Evolutionary conservation across 2,113 vertebrate genomes (phyloP).

Genomic region (Pomatorhinus ruficollis): DNA sequence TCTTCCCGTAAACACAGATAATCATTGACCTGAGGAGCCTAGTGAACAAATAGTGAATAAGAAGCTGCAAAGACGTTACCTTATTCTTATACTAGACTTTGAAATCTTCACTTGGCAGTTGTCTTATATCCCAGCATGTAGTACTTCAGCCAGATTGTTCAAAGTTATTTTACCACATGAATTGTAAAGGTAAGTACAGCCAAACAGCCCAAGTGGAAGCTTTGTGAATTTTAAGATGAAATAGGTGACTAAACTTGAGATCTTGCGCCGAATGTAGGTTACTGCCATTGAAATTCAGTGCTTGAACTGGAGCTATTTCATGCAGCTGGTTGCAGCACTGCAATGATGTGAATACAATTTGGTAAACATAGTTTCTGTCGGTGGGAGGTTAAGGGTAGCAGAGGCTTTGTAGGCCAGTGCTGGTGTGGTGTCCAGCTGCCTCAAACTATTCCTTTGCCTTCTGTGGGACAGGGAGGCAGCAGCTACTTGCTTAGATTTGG

Average conservation of each 20-base stretch:
- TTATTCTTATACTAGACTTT: not conserved
- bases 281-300: not conserved
- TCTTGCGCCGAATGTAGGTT: not conserved
- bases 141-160: not conserved
- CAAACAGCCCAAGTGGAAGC: not conserved
- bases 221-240: not conserved
- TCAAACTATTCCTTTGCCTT: not conserved
- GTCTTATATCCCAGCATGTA: not conserved
- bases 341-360: rapidly evolving
- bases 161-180: not conserved
- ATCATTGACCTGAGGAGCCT: not conserved
- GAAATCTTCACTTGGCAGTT: not conserved
- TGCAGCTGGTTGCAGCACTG: not conserved
- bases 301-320: not conserved
- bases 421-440: not conserved
- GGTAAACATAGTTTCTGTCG: not conserved
- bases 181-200: not conserved
- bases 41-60: not conserved
- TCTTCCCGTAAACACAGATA: not conserved
- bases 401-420: not conserved
- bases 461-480: not conserved
- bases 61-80: not conserved
- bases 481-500: not conserved
- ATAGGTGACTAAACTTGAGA: not conserved
- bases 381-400: not conserved